A percentile compares a stretch with the other conserved stretches of the same genome.
Conservation (phyloP, 2,888 invertebrate species). For the Diaphora mendica region DNA sequence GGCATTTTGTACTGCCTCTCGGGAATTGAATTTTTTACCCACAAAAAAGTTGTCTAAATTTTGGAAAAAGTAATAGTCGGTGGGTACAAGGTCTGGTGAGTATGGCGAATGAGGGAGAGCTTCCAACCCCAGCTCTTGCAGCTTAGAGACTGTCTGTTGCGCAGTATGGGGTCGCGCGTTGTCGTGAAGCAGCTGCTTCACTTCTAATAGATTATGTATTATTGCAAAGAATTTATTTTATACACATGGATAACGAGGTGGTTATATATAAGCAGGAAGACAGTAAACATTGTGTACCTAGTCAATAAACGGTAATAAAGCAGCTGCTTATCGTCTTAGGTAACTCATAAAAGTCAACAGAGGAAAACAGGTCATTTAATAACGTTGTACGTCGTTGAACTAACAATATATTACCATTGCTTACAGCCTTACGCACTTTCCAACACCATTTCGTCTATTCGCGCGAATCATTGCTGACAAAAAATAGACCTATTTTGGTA, state of each 20-base stretch:
- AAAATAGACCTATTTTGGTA: not conserved
- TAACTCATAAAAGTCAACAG: constrained; percentile 49
- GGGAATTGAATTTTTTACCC: too few relatives aligned
- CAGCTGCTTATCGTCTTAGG: constrained; percentile 45
- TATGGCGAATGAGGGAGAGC: too few relatives aligned
- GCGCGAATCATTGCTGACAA: not conserved
- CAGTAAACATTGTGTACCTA: constrained; percentile 20
- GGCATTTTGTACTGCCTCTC: too few relatives aligned
- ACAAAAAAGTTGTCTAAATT: too few relatives aligned
- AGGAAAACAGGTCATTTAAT: constrained; percentile 47
- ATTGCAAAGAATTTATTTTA: too few relatives aligned
- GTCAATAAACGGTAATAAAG: constrained; percentile 24
- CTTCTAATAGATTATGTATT: too few relatives aligned
- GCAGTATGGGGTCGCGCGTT: too few relatives aligned
- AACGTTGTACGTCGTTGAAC: constrained; percentile 37
- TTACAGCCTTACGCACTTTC: constrained; percentile 23
- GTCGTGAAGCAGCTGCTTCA: too few relatives aligned
- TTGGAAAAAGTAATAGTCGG: too few relatives aligned
- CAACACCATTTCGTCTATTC: constrained; percentile 22
- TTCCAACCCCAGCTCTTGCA: too few relatives aligned
- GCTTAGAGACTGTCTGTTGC: too few relatives aligned
- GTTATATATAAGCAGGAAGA: constrained; percentile 7
- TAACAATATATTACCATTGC: constrained; percentile 43
- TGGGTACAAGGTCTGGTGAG: too few relatives aligned
- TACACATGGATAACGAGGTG: constrained; percentile 1